These are phyloP conservation scores for Liasis olivaceus DNA, from an alignment of 2,797 vertebrate genomes.

Conservation along the genomic window DNA sequence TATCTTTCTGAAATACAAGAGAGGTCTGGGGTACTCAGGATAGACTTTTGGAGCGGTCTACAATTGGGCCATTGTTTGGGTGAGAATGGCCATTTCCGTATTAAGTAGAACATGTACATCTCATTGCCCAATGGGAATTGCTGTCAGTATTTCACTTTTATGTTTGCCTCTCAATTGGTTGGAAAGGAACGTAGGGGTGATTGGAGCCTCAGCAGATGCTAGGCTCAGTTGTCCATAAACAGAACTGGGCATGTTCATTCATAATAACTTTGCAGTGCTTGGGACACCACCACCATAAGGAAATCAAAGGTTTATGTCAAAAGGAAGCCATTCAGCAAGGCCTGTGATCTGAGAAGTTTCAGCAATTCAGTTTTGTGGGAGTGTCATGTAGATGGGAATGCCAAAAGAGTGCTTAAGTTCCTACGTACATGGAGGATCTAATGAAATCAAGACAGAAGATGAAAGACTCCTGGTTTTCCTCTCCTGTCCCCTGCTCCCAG, in stretches of 20 bases:
- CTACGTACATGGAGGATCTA: background rate
- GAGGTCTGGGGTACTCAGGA: slow-evolving; percentile 22
- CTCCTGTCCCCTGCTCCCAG: background rate
- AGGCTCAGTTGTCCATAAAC: background rate
- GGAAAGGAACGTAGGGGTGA: background rate
- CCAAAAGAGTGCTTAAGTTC: background rate
- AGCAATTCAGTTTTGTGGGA: background rate
- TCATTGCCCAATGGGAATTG: slow-evolving; percentile 21
- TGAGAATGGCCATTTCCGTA: background rate
- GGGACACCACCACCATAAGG: background rate
- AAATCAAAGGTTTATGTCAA: background rate
- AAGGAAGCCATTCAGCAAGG: no score
- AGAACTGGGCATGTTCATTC: slow-evolving; percentile 1
- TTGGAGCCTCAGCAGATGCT: background rate
- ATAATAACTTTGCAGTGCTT: slow-evolving; percentile 4
- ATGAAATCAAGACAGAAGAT: background rate
- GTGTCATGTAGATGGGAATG: background rate
- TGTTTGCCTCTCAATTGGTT: background rate
- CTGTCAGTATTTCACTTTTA: slow-evolving; percentile 15
- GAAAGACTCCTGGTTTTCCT: background rate
- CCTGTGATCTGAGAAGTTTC: background rate
- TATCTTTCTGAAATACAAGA: slow-evolving; percentile 30
- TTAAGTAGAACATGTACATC: background rate
- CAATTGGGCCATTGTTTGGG: slow-evolving; percentile 27
- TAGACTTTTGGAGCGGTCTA: slow-evolving; percentile 44